Conservation (phyloP, 2,113 vertebrate species). For the Damaliscus lunatus region DNA sequence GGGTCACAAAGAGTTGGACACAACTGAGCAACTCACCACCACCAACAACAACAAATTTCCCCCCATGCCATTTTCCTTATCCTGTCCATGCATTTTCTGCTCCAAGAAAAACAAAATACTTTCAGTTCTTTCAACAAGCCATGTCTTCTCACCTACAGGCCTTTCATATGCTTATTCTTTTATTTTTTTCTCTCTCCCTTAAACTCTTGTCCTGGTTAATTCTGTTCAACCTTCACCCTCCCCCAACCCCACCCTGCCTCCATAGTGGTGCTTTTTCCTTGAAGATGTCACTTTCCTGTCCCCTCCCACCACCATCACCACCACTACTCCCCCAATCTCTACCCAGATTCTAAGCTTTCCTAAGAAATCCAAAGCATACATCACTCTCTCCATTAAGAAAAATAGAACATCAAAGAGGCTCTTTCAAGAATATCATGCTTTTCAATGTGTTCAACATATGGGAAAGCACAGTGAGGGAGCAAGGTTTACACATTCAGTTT, state of each 20-base stretch:
- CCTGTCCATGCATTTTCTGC: neutral
- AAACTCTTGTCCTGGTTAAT: neutral
- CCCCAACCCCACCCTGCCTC: neutral
- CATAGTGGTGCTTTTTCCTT: neutral
- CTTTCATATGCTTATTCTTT: neutral
- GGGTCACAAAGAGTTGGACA: accelerated
- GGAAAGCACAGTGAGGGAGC: neutral
- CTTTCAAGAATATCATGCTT: neutral
- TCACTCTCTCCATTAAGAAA: neutral
- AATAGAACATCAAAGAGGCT: neutral
- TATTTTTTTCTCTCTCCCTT: neutral
- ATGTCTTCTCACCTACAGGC: neutral
- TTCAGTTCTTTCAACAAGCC: neutral
- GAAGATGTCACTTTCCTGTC: neutral
- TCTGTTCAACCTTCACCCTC: neutral
- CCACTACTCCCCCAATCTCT: neutral
- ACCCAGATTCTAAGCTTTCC: neutral
- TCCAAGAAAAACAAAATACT: neutral
- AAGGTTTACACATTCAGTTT: neutral
- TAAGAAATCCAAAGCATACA: neutral
- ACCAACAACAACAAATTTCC: neutral
- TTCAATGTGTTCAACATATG: neutral
- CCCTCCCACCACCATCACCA: neutral
- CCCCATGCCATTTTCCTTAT: neutral
- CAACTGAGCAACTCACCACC: neutral